A percentile compares a stretch with the other conserved stretches of the same genome.
Evolutionary conservation across 2,888 invertebrate genomes (phyloP).

Genomic region (Aleiodes alternator): DNA sequence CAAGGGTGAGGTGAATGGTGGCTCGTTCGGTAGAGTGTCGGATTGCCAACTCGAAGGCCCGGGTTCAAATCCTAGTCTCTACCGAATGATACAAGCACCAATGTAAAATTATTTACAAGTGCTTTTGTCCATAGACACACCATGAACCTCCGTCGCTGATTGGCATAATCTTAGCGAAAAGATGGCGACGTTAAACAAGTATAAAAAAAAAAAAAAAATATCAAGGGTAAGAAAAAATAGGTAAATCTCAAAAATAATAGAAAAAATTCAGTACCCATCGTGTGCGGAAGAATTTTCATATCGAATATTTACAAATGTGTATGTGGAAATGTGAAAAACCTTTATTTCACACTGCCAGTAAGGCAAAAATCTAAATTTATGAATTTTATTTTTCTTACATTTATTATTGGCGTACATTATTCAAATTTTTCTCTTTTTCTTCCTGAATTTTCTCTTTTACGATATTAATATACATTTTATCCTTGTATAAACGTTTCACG

Average conservation of each 20-base stretch:
- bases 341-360: slow-evolving; percentile 50
- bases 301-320: slow-evolving; percentile 54
- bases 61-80: too few species aligned
- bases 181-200: too few species aligned
- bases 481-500: slow-evolving; percentile 51
- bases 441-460: slow-evolving; percentile 10
- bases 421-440: slow-evolving; percentile 41
- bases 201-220: too few species aligned
- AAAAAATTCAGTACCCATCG: slow-evolving; percentile 20
- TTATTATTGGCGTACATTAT: slow-evolving; percentile 54
- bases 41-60: too few species aligned
- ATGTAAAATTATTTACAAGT: too few species aligned
- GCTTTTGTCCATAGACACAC: too few species aligned
- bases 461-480: slow-evolving; percentile 44
- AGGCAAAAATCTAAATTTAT: slow-evolving; percentile 60
- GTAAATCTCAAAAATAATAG: slow-evolving; percentile 13
- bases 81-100: too few species aligned
- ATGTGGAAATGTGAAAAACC: slow-evolving; percentile 25
- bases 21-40: too few species aligned
- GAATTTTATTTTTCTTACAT: slow-evolving; percentile 38
- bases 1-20: neutral
- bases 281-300: slow-evolving; percentile 38
- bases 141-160: too few species aligned
- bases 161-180: too few species aligned
- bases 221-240: slow-evolving; percentile 13